Percentiles rank a stretch among this genome's conserved stretches.
These are phyloP conservation scores for Melipona beecheii DNA, from an alignment of 2,888 invertebrate species.

Conservation along the genomic window DNA sequence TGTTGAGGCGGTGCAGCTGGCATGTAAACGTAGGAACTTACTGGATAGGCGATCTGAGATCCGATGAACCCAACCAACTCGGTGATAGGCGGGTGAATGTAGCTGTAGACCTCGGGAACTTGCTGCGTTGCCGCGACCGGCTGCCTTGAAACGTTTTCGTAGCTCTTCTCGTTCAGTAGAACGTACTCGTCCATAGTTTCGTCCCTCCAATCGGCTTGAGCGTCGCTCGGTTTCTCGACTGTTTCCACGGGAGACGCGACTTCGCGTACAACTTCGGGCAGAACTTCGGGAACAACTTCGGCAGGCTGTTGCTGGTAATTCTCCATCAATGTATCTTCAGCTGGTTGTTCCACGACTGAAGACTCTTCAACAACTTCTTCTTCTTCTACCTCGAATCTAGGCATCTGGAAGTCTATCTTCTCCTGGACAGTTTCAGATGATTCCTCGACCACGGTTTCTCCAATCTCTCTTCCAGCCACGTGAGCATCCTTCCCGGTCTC, in stretches of 20 bases:
- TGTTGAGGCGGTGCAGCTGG: slow-evolving; percentile 69
- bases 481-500: slow-evolving; percentile 11
- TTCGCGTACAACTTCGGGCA: background rate
- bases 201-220: slow-evolving; percentile 71
- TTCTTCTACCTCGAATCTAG: background rate
- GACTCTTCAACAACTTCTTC: background rate
- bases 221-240: slow-evolving; percentile 11
- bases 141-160: slow-evolving; percentile 39
- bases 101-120: slow-evolving; percentile 82
- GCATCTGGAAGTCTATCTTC: slow-evolving; percentile 3
- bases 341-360: slow-evolving; percentile 49
- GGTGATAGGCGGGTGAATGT: slow-evolving; percentile 84
- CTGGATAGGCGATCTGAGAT: slow-evolving; percentile 85
- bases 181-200: slow-evolving; percentile 71
- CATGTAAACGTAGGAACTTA: slow-evolving; percentile 77
- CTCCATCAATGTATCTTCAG: slow-evolving; percentile 63
- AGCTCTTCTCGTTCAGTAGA: slow-evolving; percentile 47
- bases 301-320: slow-evolving; percentile 1
- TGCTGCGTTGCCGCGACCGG: slow-evolving; percentile 12
- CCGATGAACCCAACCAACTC: slow-evolving; percentile 85
- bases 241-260: background rate
- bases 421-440: background rate
- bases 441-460: background rate
- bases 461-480: slow-evolving; percentile 5
- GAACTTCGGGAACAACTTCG: background rate